These are phyloP conservation scores for Clangula hyemalis DNA, from an alignment of 2,797 vertebrate genomes.

Conservation along the genomic window DNA sequence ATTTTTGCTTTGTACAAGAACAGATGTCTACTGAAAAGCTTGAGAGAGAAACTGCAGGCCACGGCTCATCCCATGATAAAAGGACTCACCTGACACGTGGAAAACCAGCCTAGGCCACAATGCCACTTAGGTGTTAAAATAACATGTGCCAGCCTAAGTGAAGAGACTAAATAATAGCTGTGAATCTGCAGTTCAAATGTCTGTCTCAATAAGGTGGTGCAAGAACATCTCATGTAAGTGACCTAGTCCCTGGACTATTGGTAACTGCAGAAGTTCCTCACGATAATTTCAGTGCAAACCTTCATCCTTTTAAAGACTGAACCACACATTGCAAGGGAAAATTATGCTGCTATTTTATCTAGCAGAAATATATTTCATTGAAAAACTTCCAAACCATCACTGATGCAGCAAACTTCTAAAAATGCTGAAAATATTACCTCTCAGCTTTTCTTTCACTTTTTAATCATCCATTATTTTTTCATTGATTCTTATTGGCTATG, in stretches of 20 bases:
- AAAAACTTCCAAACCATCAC: neutral
- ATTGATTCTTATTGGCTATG: neutral
- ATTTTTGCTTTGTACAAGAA: neutral
- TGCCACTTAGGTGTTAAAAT: neutral
- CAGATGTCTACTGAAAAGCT: constrained; percentile 23
- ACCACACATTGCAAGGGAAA: neutral
- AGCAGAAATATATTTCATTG: neutral
- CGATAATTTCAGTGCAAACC: neutral
- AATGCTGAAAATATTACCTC: neutral
- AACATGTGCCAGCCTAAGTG: neutral
- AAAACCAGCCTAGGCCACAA: constrained; percentile 41
- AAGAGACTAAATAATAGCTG: constrained; percentile 1
- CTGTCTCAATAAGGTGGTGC: neutral
- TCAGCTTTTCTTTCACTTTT: neutral
- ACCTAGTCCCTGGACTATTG: neutral
- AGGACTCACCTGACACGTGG: neutral
- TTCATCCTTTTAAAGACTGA: neutral
- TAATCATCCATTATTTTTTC: neutral
- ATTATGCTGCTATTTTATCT: neutral
- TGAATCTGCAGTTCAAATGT: neutral
- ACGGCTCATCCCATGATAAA: constrained; percentile 4
- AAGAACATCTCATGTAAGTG: neutral
- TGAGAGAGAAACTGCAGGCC: neutral
- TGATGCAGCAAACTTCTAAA: neutral
- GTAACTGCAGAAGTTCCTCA: neutral